Evolutionary conservation across 2,888 invertebrate genomes (phyloP).

Genomic region (Nowickia ferox): DNA sequence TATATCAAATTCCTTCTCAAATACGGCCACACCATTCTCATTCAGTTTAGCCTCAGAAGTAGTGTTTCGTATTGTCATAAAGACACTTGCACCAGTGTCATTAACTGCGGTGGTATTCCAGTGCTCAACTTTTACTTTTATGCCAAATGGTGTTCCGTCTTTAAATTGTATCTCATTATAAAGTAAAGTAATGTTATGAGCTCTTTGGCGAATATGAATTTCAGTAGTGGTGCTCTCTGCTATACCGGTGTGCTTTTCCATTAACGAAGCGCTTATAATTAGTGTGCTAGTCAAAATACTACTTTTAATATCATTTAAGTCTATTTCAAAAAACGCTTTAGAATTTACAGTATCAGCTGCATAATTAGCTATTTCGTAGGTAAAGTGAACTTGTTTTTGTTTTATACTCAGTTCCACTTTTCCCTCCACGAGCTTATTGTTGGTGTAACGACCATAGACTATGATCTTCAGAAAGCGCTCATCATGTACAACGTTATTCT

Average conservation of each 20-base stretch:
- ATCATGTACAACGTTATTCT: conserved; percentile 91
- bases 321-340: background rate
- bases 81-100: background rate
- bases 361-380: background rate
- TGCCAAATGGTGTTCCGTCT: background rate
- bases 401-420: conserved; percentile 81
- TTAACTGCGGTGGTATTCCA: background rate
- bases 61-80: background rate
- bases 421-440: conserved; percentile 93
- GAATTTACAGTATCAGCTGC: background rate
- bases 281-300: background rate
- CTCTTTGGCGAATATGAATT: background rate
- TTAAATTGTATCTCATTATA: background rate
- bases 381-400: background rate
- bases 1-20: background rate
- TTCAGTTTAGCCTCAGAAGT: conserved; percentile 7
- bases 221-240: background rate
- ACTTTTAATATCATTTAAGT: background rate
- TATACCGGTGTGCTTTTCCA: background rate
- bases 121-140: conserved; percentile 2
- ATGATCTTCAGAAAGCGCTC: conserved; percentile 87
- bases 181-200: background rate
- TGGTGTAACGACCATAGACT: conserved; percentile 87
- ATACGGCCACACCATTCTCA: background rate
- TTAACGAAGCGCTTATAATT: background rate